Evolutionary conservation across 1,140 invertebrate species (phyloP), one percentile per base, ranked within the genome.

Genomic region (Drosophila prosaltans): DNA sequence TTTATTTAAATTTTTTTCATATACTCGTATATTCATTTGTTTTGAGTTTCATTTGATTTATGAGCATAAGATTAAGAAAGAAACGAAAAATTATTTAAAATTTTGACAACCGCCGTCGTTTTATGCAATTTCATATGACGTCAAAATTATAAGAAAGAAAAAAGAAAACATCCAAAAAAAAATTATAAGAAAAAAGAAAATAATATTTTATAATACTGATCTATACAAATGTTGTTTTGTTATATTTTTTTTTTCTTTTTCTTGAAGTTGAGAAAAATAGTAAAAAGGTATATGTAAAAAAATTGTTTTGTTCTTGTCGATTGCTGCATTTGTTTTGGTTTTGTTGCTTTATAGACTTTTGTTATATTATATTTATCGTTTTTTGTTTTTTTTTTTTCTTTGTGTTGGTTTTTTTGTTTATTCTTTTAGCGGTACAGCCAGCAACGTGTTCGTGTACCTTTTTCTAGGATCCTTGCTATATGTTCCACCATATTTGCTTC

Each of bases 391-490:
- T 69, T 75, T 70, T 66, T 69, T 78, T 72, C 55, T 57, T 71
- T 69, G 63, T 77, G 74, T 81, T 65, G 82, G 68, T 79, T 76
- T 72, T 71, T 69, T 69, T 24, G 51, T 66, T 73, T 79, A 9
- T 88, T 84, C 70, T 79, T 71, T 74, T 75, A 85, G 81, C 82
- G 78, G 80, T 90, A 90, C 86, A 85, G 83, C 77, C 82, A 85
- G 89, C 84, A 83, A 75, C 81, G 69, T 90, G 67, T 86, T 81
- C 88, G 94, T 93, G 94, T 97, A 98, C 97, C 97, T 98, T 97
- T 97, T 97, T 95, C 98, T 97, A 95, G 97, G 95, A 95, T 98
- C 97, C 95, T 97, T 97, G 95, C 97, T 98, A 96, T 98, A 98
- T 94, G 97, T 96, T 94, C 98, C 98, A 95, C 98, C 97, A 95